Base-by-base conservation (phyloP, 2,888 invertebrate species). In the Frankliniella fusca region DNA sequence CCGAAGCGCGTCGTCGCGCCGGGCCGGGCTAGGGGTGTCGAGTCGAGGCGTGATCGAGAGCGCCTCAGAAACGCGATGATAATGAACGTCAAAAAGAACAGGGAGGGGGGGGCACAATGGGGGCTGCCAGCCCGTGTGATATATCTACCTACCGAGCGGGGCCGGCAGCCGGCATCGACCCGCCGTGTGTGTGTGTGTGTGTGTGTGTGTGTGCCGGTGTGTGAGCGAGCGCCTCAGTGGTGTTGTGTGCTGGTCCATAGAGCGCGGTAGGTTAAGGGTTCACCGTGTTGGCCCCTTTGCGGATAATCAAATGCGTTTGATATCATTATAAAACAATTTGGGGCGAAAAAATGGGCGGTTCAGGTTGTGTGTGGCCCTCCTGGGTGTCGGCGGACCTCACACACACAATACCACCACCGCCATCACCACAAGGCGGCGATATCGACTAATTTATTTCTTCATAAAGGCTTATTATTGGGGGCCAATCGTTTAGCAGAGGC, bases 311-410 rank as follows among this genome's bases (percentile, higher is more conserved):
- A 27, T 27, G 70, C 70, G 70, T 76, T 38, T 76, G 70, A 76
- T 76, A 76, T 76, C 70, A 76, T 76, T 76, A 76, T 76, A 76
- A 76, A 76, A 76, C 70, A 76, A 76, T 76, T 76, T 76, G 27
- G 70, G 70, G 23, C 70, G 9, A 76, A 12, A 76, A 54, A 54
- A 54, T 20, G 54, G 54, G 15, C 38, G 38, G 38, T 38, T 38
- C 5, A 5, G 38, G 38, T 38, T 61, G n/a, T 18, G 61, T 61
- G 61, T 8, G 61, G 61, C 61, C 20, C 20, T n/a, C 61, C 15
- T 15, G 61, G 38, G 61, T 23, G 23, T 38, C 23, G 70, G 65
- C 23, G 70, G 70, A 76, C 70, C 70, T 10, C 70, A 76, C 70
- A 76, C 70, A 61, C 61, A 2, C 7, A 54, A 12, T 54, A 20